These are phyloP conservation scores for Xiphophorus hellerii DNA, from an alignment of 2,113 vertebrate genomes.

Conservation along the genomic window DNA sequence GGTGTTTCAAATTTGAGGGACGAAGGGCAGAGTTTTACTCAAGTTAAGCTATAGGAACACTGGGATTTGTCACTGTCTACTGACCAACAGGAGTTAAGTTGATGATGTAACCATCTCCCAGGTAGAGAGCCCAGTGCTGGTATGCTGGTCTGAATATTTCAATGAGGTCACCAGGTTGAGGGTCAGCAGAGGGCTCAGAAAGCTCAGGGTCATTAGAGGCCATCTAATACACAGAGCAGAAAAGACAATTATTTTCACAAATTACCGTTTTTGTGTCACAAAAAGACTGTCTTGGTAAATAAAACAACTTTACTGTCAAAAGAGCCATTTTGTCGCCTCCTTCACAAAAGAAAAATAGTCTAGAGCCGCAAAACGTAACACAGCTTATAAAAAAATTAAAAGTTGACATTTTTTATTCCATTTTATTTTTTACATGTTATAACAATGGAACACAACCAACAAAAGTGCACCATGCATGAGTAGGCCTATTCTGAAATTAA, in stretches of 20 bases:
- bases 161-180: constrained; percentile 91
- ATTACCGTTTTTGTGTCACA: neutral
- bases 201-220: constrained; percentile 77
- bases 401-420: no score
- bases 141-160: constrained; percentile 89
- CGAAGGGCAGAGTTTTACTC: neutral
- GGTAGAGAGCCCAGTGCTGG: constrained; percentile 94
- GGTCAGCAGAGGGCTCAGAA: constrained; percentile 65
- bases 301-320: no score
- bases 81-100: constrained; percentile 89
- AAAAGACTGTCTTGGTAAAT: neutral
- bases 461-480: no score
- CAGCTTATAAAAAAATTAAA: no score
- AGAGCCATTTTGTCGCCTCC: no score
- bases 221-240: constrained; percentile 77
- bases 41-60: neutral
- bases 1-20: no score
- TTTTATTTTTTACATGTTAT: no score
- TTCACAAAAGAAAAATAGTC: no score
- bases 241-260: constrained; percentile 1
- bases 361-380: no score
- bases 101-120: constrained; percentile 92
- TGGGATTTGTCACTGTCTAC: constrained; percentile 22
- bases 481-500: no score
- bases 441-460: no score